Percentiles rank a stretch among this genome's conserved stretches.
These are phyloP conservation scores for Hormiphora californensis DNA, from an alignment of 37 sponge, comb jelly and placozoan species.

Conservation along the genomic window DNA sequence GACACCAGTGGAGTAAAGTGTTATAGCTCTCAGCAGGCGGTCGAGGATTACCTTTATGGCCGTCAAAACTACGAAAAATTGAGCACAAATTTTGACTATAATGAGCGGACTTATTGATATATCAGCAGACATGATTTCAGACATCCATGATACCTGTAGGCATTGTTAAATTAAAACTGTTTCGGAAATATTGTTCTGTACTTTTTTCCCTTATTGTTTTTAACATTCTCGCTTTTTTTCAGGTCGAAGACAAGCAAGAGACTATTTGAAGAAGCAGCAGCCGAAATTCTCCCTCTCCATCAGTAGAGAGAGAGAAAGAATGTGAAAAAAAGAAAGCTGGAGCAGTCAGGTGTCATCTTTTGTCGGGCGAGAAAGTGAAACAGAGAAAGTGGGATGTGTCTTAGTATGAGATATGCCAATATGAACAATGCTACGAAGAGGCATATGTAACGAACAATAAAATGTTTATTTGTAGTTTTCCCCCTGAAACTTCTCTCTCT, in stretches of 20 bases:
- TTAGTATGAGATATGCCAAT: too few species aligned
- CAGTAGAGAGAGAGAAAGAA: too few species aligned
- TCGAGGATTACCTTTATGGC: neutral
- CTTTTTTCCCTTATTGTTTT: neutral
- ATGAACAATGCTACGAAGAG: too few species aligned
- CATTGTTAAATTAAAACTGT: neutral
- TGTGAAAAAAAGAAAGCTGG: too few species aligned
- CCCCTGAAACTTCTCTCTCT: too few species aligned
- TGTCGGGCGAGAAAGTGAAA: too few species aligned
- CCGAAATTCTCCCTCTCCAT: neutral
- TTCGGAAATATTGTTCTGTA: neutral
- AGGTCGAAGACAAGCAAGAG: neutral
- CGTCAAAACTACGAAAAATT: neutral
- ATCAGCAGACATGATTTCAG: too few species aligned
- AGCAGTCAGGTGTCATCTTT: too few species aligned
- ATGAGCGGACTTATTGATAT: neutral
- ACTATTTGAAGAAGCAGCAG: neutral
- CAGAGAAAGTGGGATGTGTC: too few species aligned
- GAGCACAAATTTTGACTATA: neutral
- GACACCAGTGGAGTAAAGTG: neutral
- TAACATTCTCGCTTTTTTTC: neutral
- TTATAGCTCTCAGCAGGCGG: neutral
- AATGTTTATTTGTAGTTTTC: too few species aligned
- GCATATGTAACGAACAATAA: too few species aligned
- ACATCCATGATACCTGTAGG: too few species aligned